Evolutionary conservation across 2,888 invertebrate genomes (phyloP), one percentile per base, ranked within the genome.

Genomic region (Sicus ferrugineus): DNA sequence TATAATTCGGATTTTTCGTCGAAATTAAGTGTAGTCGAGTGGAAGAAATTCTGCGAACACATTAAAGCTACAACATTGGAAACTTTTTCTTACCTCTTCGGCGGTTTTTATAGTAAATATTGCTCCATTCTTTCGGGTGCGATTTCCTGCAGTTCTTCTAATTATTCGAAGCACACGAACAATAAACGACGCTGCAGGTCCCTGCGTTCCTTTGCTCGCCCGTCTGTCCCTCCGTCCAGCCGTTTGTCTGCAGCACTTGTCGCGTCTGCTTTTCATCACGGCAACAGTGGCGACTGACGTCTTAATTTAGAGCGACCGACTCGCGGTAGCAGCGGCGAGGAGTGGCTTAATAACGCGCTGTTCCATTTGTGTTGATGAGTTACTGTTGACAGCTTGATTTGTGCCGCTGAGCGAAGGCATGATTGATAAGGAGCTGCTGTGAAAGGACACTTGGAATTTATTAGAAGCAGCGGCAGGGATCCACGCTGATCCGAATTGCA

Each of bases 401-500:
- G 61, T 62, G 62, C 46, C 46, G n/a, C 62, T 23, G 62, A 3
- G 26, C 23, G 46, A 38, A 19, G 9, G 64, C 46, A 63, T 71
- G 71, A 71, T 71, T 69, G 71, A 71, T 71, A 63, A 58, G 63
- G 56, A 62, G 63, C 69, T 63, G 50, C 63, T 67, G 42, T 64
- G n/a, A n/a, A 38, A 54, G 63, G 71, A 71, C 71, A 64, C 64
- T 69, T 67, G 56, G 63, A 69, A 70, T 72, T 72, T 67, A 70
- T 67, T 70, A 46, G 16, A 16, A 3, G 42, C 28, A 34, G 11
- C 21, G 5, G n/a, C 21, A 31, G 34, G 14, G 23, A 16, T 54
- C 16, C 9, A 11, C 2, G 23, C 2, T 23, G 54, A 4, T 54
- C 28, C 28, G n/a, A 54, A 54, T 54, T 54, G 54, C 26, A 54